Percentiles rank a stretch among this genome's conserved stretches.
These are phyloP conservation scores for Rana temporaria DNA, from an alignment of 2,113 vertebrate species.

Conservation along the genomic window DNA sequence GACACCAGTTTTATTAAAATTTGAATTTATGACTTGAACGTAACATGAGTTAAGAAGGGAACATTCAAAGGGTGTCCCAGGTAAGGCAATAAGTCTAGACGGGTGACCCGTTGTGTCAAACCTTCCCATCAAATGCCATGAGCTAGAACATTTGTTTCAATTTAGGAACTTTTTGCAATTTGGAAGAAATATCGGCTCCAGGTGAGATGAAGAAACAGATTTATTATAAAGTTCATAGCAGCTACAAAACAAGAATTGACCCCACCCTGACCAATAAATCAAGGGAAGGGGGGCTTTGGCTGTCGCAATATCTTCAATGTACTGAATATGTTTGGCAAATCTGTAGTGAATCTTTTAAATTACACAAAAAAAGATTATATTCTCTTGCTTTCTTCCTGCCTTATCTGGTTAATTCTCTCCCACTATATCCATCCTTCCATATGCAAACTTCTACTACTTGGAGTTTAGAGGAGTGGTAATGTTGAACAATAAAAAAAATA, in stretches of 20 bases:
- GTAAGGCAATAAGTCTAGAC: conserved; percentile 60
- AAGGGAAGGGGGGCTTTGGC: conserved; percentile 10
- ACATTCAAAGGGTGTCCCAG: conserved; percentile 61
- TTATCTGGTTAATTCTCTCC: no score
- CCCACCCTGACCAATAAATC: conserved; percentile 68
- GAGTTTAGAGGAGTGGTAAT: no score
- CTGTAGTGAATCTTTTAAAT: no score
- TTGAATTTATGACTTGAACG: conserved; percentile 72
- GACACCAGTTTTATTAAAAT: conserved; percentile 73
- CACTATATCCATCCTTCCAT: no score
- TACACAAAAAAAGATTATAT: no score
- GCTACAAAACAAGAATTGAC: conserved; percentile 55
- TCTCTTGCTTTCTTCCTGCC: no score
- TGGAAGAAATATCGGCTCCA: conserved; percentile 63
- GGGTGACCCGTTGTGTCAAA: conserved; percentile 25
- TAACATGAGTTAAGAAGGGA: conserved; percentile 47
- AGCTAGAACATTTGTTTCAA: conserved; percentile 64
- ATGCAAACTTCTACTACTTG: no score
- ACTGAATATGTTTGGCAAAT: no score
- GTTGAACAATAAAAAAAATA: no score
- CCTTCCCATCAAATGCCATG: conserved; percentile 48
- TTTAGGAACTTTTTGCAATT: conserved; percentile 59
- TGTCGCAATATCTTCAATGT: no score
- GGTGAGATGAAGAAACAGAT: conserved; percentile 68
- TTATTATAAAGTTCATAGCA: conserved; percentile 67